Base-by-base conservation (phyloP, 2,113 vertebrate species). In the Scatophagus argus region DNA sequence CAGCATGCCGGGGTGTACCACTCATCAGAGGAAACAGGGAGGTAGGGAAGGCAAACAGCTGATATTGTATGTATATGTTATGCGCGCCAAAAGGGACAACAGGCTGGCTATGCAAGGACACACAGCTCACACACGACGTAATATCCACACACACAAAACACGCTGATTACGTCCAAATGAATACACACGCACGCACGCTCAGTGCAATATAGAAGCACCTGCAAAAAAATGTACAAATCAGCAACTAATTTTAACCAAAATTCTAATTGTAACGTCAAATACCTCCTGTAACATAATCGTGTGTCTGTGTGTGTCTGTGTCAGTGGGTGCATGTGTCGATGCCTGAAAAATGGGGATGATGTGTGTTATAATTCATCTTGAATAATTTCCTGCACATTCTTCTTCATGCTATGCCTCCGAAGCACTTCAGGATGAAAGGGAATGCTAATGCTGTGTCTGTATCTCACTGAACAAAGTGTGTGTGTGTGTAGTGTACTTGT, bases 381-480 rank as follows among this genome's bases (percentile, higher is more conserved):
- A 92, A 93, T 93, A 75, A 93, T 92, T 91, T 93, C 83, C 87
- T 83, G 78, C 88, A 89, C 84, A 81, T 83, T 88, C 81, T 85
- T 87, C 88, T 88, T 87, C 66, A 82, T 80, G 82, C 87, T 72
- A 59, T 87, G 88, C 87, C 79, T 88, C 80, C 78, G 83, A 89
- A 91, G 88, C 87, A 91, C 86, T 88, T 84, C 66, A 82, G 88
- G 87, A 93, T 93, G 85, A 93, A 91, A 93, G 87, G 38, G 79
- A 92, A 92, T 92, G 91, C 89, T 93, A 93, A 94, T 88, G 74
- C 75, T 74, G 65, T 75, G 69, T 81, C 63, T 86, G 78, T 89
- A 83, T 88, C 76, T 82, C 64, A 23, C 76, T 66, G 80, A 73
- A 83, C 47, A 83, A 71, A 75, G 74, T 89, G n/a, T 52, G 61